A percentile compares a stretch with the other conserved stretches of the same genome.
Conservation (phyloP, 2,797 vertebrate species). For the Steatocranus sp. region DNA sequence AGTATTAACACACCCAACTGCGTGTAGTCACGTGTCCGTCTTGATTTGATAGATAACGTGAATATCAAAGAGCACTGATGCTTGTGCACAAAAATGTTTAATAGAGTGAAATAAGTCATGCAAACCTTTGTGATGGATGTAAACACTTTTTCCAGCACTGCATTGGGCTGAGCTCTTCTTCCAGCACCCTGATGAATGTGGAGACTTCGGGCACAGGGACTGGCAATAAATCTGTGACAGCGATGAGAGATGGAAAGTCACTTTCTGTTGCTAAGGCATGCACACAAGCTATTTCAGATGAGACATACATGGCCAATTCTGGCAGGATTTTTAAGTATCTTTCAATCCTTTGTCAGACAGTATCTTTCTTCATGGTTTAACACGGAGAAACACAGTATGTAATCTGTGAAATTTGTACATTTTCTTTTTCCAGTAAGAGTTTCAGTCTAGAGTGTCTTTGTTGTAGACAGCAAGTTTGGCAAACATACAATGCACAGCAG, state of each 20-base stretch:
- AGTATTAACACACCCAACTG: neutral
- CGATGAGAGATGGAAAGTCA: neutral
- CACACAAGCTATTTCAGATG: neutral
- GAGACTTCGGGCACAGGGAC: slow-evolving; percentile 81
- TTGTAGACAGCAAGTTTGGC: neutral
- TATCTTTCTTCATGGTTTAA: neutral
- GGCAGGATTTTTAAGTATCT: neutral
- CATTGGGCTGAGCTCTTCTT: slow-evolving; percentile 83
- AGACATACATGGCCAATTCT: accelerated
- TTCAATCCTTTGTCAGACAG: neutral
- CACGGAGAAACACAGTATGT: accelerated
- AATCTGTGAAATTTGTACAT: neutral
- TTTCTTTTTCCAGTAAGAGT: neutral
- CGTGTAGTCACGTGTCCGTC: neutral
- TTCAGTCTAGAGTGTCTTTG: neutral
- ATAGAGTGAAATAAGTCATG: neutral
- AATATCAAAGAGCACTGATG: neutral
- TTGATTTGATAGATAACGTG: neutral
- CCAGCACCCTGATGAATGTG: slow-evolving; percentile 80
- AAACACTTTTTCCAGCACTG: slow-evolving; percentile 88
- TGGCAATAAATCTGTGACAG: slow-evolving; percentile 85
- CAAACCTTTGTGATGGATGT: slow-evolving; percentile 77
- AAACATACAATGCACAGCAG: neutral
- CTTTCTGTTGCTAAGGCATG: neutral
- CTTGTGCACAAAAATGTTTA: neutral